A percentile compares a stretch with the other conserved stretches of the same genome.
Evolutionary conservation across 2,113 vertebrate genomes (phyloP).

Genomic region (Ammodytes dubius): DNA sequence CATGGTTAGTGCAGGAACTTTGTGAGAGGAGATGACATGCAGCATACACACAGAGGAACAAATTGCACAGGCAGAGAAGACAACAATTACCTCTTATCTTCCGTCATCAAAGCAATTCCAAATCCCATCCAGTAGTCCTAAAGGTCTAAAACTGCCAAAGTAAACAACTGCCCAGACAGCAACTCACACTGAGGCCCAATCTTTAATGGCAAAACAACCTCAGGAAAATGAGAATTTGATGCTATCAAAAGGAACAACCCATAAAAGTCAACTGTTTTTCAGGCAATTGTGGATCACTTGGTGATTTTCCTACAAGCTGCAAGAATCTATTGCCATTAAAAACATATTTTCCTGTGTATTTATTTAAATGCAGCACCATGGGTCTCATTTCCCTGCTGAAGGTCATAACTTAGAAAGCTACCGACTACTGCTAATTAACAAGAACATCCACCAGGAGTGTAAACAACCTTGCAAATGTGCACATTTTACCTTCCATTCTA

Average conservation of each 20-base stretch:
- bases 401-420: not conserved
- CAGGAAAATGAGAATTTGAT: slow-evolving; percentile 7
- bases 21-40: slow-evolving; percentile 19
- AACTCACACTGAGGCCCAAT: not conserved
- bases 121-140: not conserved
- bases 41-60: not conserved
- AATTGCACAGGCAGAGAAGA: not conserved
- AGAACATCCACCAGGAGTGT: not conserved
- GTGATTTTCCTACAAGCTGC: not conserved
- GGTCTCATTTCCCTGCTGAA: not conserved
- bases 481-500: not conserved
- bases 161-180: not conserved
- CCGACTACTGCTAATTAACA: not conserved
- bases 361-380: slow-evolving; percentile 2
- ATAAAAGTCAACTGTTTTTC: not conserved
- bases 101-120: slow-evolving; percentile 8
- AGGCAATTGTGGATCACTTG: not conserved
- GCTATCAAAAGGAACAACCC: not conserved
- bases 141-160: not conserved
- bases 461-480: not conserved
- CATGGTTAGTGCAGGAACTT: too few relatives aligned
- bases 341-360: not conserved
- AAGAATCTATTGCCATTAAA: not conserved
- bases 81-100: not conserved
- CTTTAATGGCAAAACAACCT: not conserved